Evolutionary conservation across 2,888 invertebrate genomes (phyloP), one percentile per base, ranked within the genome.

Genomic region (Cantharis flavilabris): DNA sequence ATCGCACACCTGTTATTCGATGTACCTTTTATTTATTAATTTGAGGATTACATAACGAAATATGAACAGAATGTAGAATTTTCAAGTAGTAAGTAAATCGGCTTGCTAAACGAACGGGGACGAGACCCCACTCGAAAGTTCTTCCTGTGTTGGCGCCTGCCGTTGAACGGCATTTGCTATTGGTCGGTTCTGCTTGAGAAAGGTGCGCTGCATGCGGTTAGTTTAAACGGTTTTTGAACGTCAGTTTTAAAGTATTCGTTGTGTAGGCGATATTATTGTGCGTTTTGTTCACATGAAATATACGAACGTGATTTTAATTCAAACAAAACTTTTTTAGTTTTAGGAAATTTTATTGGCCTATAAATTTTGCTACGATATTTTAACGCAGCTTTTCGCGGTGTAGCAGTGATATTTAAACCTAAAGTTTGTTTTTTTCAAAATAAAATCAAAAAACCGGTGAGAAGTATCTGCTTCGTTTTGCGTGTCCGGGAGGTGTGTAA

Each of bases 131-230:
- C 72, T 72, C 70, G 28, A 77, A 75, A 72, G 62, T 77, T 77
- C 77, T 77, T 77, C 74, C 72, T 77, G 71, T 69, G 70, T 23
- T 78, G 78, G 76, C 76, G 72, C 78, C 75, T 76, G 65, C 71
- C 33, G 62, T 63, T 16, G 63, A 63, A 70, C 65, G 18, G 28
- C 75, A 62, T 72, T 73, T 62, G 73, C 80, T 72, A 80, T 80
- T 80, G 81, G 81, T 80, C 62, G 69, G 69, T 72, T 71, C 65
- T 28, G 67, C 78, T 80, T 76, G 79, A 74, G 80, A 81, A 81
- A 81, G 81, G 81, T 81, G 79, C 75, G 78, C 78, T 76, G 75
- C 76, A 73, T 76, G 78, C 76, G 74, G 76, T 80, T 76, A 72
- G 49, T 75, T 76, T 73, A 77, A 80, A 76, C 79, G 78, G 79